Percentiles rank a stretch among this genome's conserved stretches.
These are phyloP conservation scores for Drosophila repletoides DNA, from an alignment of 1,140 invertebrate genomes.

Conservation along the genomic window DNA sequence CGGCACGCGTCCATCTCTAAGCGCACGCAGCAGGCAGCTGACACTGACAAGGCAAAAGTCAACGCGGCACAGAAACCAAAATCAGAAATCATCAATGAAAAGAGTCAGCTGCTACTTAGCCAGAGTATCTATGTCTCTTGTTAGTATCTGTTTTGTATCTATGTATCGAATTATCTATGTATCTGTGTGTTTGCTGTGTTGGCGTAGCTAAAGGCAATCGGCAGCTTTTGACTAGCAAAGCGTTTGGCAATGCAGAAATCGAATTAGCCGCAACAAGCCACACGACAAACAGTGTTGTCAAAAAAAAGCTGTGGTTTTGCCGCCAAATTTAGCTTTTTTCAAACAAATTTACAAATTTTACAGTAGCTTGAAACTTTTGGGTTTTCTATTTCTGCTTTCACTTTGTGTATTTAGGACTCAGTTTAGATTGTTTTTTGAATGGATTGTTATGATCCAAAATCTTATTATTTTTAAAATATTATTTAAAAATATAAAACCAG, in stretches of 20 bases:
- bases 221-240: conserved; percentile 70
- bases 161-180: conserved; percentile 37
- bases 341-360: too few species aligned
- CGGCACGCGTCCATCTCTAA: too few species aligned
- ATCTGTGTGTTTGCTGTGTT: conserved; percentile 53
- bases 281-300: conserved; percentile 13
- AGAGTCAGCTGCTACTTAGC: conserved; percentile 32
- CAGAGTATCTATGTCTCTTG: conserved; percentile 32
- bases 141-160: conserved; percentile 42
- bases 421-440: too few species aligned
- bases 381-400: too few species aligned
- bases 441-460: too few species aligned
- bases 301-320: conserved; percentile 34
- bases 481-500: too few species aligned
- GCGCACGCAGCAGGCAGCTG: conserved; percentile 4
- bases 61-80: conserved; percentile 13
- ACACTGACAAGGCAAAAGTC: conserved; percentile 32
- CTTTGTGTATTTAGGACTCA: too few species aligned
- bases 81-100: conserved; percentile 71
- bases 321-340: too few species aligned
- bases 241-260: conserved; percentile 75
- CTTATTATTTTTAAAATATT: too few species aligned
- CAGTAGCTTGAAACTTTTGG: too few species aligned
- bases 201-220: conserved; percentile 65
- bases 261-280: conserved; percentile 72